Evolutionary conservation across 2,113 vertebrate species (phyloP).

Genomic region (Odocoileus hemionus): DNA sequence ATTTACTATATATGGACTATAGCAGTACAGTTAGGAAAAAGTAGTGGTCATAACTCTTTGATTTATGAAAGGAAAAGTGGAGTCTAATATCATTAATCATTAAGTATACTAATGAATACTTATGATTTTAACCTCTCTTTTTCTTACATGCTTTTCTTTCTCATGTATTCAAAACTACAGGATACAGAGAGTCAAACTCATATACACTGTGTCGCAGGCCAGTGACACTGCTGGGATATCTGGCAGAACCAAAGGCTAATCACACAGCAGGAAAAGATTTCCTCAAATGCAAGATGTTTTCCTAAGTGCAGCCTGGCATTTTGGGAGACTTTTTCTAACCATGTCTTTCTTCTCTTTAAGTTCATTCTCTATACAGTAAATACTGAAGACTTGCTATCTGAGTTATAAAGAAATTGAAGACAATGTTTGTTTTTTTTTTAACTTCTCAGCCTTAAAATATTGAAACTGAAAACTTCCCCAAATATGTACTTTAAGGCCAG

Average conservation of each 20-base stretch:
- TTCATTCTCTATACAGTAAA: constrained; percentile 23
- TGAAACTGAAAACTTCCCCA: background rate
- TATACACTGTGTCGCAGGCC: constrained; percentile 16
- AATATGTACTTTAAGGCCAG: background rate
- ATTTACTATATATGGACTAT: background rate
- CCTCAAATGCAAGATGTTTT: constrained; percentile 46
- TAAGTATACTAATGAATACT: background rate
- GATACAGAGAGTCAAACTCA: background rate
- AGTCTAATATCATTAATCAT: background rate
- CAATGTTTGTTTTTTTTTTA: background rate
- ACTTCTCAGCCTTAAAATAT: background rate
- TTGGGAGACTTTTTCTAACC: constrained; percentile 36
- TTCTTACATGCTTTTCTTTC: background rate
- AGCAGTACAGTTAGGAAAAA: background rate
- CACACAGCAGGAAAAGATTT: constrained; percentile 52
- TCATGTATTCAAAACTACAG: constrained; percentile 13
- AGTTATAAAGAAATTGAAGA: constrained; percentile 21
- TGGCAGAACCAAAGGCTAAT: constrained; percentile 62
- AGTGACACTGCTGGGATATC: background rate
- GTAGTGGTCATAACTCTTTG: background rate
- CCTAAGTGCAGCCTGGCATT: constrained; percentile 41
- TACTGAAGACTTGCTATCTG: background rate
- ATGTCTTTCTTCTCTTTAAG: constrained; percentile 10
- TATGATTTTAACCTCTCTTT: background rate
- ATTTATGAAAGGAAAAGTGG: background rate